A percentile compares a stretch with the other conserved stretches of the same genome.
Evolutionary conservation across 2,888 invertebrate species (phyloP).

Genomic region (Unio pictorum): DNA sequence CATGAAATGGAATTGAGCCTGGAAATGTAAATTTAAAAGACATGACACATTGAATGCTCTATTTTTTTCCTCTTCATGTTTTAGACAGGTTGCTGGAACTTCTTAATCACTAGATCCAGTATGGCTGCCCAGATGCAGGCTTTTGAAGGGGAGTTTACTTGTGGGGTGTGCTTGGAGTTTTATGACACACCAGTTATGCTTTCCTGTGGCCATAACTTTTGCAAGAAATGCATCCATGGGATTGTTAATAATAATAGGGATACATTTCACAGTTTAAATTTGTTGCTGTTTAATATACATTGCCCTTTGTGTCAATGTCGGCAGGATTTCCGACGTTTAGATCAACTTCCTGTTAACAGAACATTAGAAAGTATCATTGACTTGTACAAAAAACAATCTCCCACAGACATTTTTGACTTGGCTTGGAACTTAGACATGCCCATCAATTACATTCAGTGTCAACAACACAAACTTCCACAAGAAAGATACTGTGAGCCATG

Average conservation of each 20-base stretch:
- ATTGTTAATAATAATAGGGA: conserved; percentile 19
- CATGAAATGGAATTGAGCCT: too few relatives aligned
- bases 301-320: conserved; percentile 45
- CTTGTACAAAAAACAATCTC: conserved; percentile 27
- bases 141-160: conserved; percentile 43
- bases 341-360: conserved; percentile 35
- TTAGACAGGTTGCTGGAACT: too few relatives aligned
- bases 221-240: conserved; percentile 36
- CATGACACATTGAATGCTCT: too few relatives aligned
- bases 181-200: conserved; percentile 40
- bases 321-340: conserved; percentile 21
- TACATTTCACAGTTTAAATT: conserved; percentile 10
- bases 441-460: conserved; percentile 18
- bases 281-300: conserved; percentile 24
- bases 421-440: conserved; percentile 36
- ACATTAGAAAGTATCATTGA: conserved; percentile 40
- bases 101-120: too few relatives aligned
- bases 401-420: conserved; percentile 36
- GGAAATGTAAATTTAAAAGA: too few relatives aligned
- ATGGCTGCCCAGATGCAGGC: background rate
- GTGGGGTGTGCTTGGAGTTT: conserved; percentile 47
- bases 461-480: conserved; percentile 22
- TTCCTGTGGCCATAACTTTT: conserved; percentile 50
- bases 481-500: conserved; percentile 43
- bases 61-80: too few relatives aligned